A percentile compares a stretch with the other conserved stretches of the same genome.
phyloP scores from a whole-genome alignment of 2,797 vertebrate genomes.

The Halcyon badia region DNA sequence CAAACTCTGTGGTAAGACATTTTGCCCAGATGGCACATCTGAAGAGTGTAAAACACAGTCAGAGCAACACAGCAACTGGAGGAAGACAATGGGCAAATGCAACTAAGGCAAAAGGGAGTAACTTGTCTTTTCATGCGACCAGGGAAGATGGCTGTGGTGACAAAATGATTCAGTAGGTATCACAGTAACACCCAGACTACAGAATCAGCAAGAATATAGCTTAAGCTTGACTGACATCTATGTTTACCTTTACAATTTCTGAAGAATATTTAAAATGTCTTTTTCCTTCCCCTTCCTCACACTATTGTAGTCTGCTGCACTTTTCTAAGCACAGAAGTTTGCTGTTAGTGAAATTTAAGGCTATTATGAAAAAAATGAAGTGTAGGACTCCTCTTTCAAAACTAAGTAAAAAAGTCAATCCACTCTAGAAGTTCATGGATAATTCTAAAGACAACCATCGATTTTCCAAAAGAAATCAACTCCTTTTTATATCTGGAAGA shows the following conservation, averaged over 20 bases:
- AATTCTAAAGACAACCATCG: background rate
- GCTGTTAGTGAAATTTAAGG: slow-evolving; percentile 29
- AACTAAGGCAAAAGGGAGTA: background rate
- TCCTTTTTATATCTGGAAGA: background rate
- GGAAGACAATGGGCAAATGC: background rate
- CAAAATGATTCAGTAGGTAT: background rate
- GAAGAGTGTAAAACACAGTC: background rate
- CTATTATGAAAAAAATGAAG: background rate
- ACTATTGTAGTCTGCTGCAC: background rate
- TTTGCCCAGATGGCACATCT: background rate
- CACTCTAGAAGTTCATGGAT: background rate
- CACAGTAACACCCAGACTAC: background rate
- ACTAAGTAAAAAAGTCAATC: slow-evolving; percentile 2
- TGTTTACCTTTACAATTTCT: background rate
- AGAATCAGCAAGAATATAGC: background rate
- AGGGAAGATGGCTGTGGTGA: background rate
- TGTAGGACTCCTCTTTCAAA: background rate
- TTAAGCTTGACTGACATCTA: background rate
- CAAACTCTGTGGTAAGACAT: background rate
- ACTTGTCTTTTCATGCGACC: background rate
- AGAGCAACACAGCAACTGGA: background rate
- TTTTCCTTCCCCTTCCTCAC: background rate
- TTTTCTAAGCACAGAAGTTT: background rate
- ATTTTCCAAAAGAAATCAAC: background rate
- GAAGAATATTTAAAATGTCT: background rate